phyloP scores from a whole-genome alignment of 2,888 invertebrate genomes.

The Plusia festucae region DNA sequence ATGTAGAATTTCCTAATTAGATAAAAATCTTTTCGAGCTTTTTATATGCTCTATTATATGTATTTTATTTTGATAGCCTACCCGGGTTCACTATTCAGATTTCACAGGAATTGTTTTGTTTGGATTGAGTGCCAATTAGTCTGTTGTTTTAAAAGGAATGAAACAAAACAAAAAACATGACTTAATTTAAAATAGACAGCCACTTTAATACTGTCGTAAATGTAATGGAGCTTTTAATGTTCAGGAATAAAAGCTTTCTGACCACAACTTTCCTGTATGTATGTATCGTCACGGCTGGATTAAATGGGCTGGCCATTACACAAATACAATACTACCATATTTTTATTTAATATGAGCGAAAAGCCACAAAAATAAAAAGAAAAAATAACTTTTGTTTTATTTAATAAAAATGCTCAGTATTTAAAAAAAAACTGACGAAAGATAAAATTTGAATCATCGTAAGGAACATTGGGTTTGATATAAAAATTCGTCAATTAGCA shows the following conservation, averaged over 20 bases:
- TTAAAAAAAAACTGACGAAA: not conserved
- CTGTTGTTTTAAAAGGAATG: not conserved
- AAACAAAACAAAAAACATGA: not conserved
- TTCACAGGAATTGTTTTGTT: no score
- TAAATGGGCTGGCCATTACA: not conserved
- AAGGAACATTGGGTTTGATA: not conserved
- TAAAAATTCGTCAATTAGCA: not conserved
- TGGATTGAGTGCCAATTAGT: no score
- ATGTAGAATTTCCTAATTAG: not conserved
- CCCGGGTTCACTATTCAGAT: no score
- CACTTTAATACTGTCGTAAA: not conserved
- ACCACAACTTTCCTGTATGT: not conserved
- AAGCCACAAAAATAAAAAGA: not conserved
- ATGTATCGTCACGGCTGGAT: slow-evolving; percentile 4
- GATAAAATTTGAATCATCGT: no score
- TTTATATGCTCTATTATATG: no score
- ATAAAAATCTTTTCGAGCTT: no score
- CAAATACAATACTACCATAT: not conserved
- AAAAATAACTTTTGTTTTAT: not conserved
- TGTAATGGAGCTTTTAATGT: slow-evolving; percentile 16
- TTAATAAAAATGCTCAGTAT: no score
- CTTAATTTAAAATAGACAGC: not conserved
- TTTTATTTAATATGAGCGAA: not conserved
- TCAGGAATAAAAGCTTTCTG: slow-evolving; percentile 12
- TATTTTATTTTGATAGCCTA: no score